Conservation (phyloP, 1,140 invertebrate species). For the Trichomalopsis sarcophagae region DNA sequence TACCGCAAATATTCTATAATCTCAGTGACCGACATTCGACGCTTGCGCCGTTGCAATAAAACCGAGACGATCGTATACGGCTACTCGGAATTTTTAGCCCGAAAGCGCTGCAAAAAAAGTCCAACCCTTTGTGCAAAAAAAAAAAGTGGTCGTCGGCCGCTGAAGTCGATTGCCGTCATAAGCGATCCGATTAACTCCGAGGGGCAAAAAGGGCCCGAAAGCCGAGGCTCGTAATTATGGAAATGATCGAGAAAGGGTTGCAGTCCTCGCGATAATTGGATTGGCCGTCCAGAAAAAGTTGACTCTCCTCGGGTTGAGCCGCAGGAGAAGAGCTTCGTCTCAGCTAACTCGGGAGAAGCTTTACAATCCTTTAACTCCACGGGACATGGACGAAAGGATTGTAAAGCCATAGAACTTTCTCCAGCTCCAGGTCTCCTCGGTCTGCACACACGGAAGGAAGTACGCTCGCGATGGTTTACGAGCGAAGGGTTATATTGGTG, state of each 20-base stretch:
- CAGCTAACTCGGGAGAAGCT: not conserved
- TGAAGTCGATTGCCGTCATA: conserved; percentile 44
- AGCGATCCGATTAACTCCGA: conserved; percentile 50
- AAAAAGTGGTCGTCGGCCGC: not conserved
- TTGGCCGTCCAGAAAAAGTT: conserved; percentile 43
- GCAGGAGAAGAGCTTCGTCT: not conserved
- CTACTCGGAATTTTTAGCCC: not conserved
- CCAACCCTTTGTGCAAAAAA: conserved; percentile 40
- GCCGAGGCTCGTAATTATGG: conserved; percentile 39
- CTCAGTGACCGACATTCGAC: conserved; percentile 36
- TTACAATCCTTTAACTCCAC: not conserved
- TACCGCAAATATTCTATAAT: conserved; percentile 21
- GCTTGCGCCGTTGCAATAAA: not conserved
- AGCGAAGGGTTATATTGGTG: conserved; percentile 46
- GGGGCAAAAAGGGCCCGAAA: conserved; percentile 3
- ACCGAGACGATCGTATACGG: not conserved
- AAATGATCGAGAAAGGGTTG: conserved; percentile 43
- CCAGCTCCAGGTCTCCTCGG: not conserved
- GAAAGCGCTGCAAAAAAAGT: not conserved
- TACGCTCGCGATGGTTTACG: conserved; percentile 9
- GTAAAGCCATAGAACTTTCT: conserved; percentile 45
- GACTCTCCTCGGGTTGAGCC: not conserved
- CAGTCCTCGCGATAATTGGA: conserved; percentile 40
- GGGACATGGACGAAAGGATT: conserved; percentile 19
- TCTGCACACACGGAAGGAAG: conserved; percentile 3